phyloP scores from a whole-genome alignment of 2,113 vertebrate genomes.

The Callipepla squamata region DNA sequence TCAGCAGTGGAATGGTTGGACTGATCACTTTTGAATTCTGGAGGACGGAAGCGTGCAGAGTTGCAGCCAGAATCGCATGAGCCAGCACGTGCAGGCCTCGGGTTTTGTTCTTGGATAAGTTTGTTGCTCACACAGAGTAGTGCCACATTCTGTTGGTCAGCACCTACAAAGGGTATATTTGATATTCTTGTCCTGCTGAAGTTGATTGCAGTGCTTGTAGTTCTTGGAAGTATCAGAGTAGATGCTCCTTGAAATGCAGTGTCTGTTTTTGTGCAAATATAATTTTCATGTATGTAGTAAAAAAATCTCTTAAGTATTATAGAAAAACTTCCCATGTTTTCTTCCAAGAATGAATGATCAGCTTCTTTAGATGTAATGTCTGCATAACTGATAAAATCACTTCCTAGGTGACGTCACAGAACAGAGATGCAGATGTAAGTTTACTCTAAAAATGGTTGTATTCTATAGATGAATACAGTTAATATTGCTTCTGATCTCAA shows the following conservation, averaged over 20 bases:
- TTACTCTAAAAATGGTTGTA: not conserved
- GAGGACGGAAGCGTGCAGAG: accelerated
- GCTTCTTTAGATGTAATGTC: not conserved
- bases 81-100: not conserved
- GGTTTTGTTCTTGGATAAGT: not conserved
- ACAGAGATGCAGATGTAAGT: not conserved
- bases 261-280: not conserved
- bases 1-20: not conserved
- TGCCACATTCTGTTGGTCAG: not conserved
- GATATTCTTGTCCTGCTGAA: not conserved
- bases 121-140: not conserved
- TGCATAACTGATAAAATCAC: not conserved
- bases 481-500: not conserved
- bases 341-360: not conserved
- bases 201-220: not conserved
- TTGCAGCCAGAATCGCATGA: not conserved
- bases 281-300: not conserved
- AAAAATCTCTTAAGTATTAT: not conserved
- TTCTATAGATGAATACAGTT: not conserved
- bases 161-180: not conserved
- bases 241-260: not conserved
- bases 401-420: not conserved
- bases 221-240: not conserved
- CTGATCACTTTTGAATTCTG: not conserved
- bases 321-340: not conserved